Base-by-base conservation (phyloP, 30 jellyfish, hydroid and myxozoan species). In the Cassiopea xamachana region DNA sequence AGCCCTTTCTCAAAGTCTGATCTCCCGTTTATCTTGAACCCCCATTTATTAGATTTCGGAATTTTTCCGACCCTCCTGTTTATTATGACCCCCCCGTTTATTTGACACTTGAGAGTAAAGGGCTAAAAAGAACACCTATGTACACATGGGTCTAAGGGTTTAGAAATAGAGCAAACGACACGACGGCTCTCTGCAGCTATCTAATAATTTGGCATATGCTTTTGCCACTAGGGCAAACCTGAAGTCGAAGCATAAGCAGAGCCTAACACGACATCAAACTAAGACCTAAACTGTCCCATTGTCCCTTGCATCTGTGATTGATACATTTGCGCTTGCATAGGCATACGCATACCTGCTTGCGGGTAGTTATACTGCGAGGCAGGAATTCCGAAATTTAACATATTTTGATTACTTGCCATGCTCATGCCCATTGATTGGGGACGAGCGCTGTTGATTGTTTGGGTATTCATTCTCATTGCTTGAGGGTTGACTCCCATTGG, bases 271-370 rank as follows among this genome's bases (percentile, higher is more conserved):
- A 64, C 74, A 7, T 64, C 51, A 68, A 87, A 48, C 77, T 77
- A 87, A 60, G 98, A 86, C 77, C 91, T 93, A 77, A 93, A 93
- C 71, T 87, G 95, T 48, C 97, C 98, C 85, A 87, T 71, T 62
- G 87, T 81, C 43, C 89, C 92, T 46, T 59, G 88, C 91, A 90
- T 77, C 16, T 88, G 73, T 27, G 88, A 73, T 47, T 92, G 93
- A 43, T 89, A 84, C 84, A 79, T 79, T 49, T 76, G 96, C 62
- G 97, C 83, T 60, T 84, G 97, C 98, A 87, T 85, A 18, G 88
- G 92, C 97, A 86, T 86, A n/a, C 90, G 94, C 94, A 89, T 86
- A 45, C 95, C 94, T 86, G 89, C 82, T 44, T 82, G 88, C 74
- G 85, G 97, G 81, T 64, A 81, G 79, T 83, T 83, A 80, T 59